phyloP scores from a whole-genome alignment of 2,888 invertebrate genomes.

The Heliconius aoede region DNA sequence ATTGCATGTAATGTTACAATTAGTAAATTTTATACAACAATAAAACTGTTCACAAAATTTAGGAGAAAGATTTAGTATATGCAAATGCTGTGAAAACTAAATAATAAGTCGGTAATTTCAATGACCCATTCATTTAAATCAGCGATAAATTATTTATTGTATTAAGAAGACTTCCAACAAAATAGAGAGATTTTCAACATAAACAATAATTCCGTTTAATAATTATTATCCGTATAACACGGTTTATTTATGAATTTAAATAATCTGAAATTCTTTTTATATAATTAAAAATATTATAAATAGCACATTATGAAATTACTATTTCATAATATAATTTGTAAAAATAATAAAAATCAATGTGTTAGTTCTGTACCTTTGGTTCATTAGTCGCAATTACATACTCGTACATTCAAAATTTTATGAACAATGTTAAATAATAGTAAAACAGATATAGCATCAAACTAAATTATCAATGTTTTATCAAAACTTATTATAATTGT shows the following conservation, averaged over 20 bases:
- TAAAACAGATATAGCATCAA: background rate
- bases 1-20: background rate
- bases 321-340: constrained; percentile 5
- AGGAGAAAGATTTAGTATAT: background rate
- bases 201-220: background rate
- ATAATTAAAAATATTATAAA: constrained; percentile 5
- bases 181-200: background rate
- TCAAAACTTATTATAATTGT: background rate
- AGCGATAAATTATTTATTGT: background rate
- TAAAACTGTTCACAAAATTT: background rate
- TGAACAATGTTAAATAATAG: background rate
- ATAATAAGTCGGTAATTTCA: background rate
- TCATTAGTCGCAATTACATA: background rate
- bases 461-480: background rate
- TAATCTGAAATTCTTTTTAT: background rate
- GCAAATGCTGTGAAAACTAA: background rate
- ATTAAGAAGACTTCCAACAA: background rate
- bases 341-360: constrained; percentile 16
- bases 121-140: too few species aligned
- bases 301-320: too few species aligned
- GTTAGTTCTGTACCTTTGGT: constrained; percentile 17
- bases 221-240: constrained; percentile 5
- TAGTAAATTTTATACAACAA: background rate
- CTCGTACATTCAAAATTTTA: background rate
- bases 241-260: constrained; percentile 5